A percentile compares a stretch with the other conserved stretches of the same genome.
These are phyloP conservation scores for Nesidiocoris tenuis DNA, from an alignment of 2,888 invertebrate genomes.

Conservation along the genomic window DNA sequence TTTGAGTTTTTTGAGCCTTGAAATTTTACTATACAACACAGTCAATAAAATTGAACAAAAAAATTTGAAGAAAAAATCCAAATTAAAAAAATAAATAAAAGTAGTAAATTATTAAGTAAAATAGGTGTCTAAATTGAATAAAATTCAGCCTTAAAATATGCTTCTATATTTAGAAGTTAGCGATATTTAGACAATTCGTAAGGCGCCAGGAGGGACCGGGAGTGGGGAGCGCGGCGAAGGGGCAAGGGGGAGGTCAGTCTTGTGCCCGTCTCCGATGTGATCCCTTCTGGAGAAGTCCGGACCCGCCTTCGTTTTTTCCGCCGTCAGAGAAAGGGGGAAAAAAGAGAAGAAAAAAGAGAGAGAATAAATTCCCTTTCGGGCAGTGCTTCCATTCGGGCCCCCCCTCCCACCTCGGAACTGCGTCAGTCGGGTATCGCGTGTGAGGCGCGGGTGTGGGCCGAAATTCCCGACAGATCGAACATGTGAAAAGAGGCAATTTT, in stretches of 20 bases:
- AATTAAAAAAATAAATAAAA: no score
- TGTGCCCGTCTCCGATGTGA: slow-evolving; percentile 42
- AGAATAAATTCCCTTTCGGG: neutral
- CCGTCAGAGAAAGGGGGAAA: neutral
- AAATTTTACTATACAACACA: no score
- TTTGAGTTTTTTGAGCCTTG: no score
- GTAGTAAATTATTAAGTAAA: no score
- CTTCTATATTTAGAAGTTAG: neutral
- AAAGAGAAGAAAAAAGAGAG: neutral
- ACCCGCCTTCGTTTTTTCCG: neutral
- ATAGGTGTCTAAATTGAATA: no score
- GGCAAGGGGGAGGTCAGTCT: slow-evolving; percentile 41
- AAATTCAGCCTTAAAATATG: no score
- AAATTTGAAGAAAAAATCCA: no score
- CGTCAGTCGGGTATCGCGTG: neutral
- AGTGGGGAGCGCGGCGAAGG: neutral
- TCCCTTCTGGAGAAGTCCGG: neutral
- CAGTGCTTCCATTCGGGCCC: neutral
- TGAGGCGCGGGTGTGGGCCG: neutral
- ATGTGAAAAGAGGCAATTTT: slow-evolving; percentile 15
- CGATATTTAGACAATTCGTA: neutral
- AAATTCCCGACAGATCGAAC: neutral
- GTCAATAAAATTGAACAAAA: no score
- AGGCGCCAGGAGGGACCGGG: neutral
- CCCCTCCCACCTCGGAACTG: neutral